phyloP scores from a whole-genome alignment of 2,113 vertebrate species.

The Chaetops frenatus region DNA sequence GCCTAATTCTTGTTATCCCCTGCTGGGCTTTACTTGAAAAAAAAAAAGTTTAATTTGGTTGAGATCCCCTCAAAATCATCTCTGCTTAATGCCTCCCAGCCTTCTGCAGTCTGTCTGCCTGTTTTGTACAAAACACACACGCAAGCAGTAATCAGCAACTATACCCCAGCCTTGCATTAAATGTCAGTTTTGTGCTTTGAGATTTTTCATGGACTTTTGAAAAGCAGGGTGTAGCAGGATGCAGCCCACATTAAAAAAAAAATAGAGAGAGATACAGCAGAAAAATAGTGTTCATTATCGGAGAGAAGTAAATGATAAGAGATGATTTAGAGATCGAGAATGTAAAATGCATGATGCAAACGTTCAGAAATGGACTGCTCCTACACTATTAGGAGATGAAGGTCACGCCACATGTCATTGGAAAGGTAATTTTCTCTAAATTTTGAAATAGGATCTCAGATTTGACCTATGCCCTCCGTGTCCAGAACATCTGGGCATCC shows the following conservation, averaged over 20 bases:
- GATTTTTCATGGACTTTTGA: constrained; percentile 20
- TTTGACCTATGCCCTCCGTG: constrained; percentile 28
- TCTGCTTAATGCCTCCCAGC: constrained; percentile 49
- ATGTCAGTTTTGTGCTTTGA: neutral
- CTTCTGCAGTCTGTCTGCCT: constrained; percentile 8
- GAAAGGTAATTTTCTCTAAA: constrained; percentile 62
- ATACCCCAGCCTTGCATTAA: neutral
- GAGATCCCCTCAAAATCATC: constrained; percentile 55
- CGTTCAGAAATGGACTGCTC: constrained; percentile 31
- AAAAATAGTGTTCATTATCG: neutral
- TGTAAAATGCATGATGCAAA: constrained; percentile 41
- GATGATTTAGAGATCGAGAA: constrained; percentile 50
- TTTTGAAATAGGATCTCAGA: constrained; percentile 60
- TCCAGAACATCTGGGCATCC: constrained; percentile 52
- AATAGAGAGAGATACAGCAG: neutral
- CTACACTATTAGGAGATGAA: constrained; percentile 55
- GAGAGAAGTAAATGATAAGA: constrained; percentile 34
- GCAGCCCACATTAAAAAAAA: neutral
- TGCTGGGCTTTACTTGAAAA: constrained; percentile 47
- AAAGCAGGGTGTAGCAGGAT: neutral
- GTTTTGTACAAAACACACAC: neutral
- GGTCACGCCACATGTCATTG: constrained; percentile 51
- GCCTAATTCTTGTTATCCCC: constrained; percentile 52
- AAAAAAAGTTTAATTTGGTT: constrained; percentile 59
- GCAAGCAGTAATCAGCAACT: neutral